phyloP scores from a whole-genome alignment of 1,140 invertebrate genomes.

The Hermetia illucens region DNA sequence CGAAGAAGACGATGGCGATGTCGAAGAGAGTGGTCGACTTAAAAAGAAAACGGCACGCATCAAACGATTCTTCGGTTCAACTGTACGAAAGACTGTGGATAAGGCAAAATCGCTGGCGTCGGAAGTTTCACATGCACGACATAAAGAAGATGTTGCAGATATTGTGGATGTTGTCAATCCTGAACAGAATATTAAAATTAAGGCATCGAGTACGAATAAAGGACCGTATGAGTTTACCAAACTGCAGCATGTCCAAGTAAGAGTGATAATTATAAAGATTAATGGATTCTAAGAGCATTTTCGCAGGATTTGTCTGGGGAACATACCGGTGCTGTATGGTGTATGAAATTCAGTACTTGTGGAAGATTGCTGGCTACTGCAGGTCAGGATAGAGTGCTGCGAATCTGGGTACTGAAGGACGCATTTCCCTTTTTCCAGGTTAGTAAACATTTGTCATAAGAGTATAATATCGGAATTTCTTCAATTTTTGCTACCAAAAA shows the following conservation, averaged over 20 bases:
- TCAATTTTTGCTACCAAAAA: too few relatives aligned
- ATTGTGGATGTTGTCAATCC: conserved; percentile 72
- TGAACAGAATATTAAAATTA: conserved; percentile 79
- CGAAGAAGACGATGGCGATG: conserved; percentile 35
- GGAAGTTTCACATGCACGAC: conserved; percentile 66
- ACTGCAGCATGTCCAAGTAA: conserved; percentile 42
- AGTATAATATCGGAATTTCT: too few relatives aligned
- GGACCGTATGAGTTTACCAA: conserved; percentile 85
- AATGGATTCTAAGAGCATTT: not conserved
- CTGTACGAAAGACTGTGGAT: conserved; percentile 75
- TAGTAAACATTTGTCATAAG: conserved; percentile 14
- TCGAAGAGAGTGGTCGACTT: conserved; percentile 28
- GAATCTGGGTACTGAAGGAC: conserved; percentile 87
- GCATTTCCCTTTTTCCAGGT: conserved; percentile 76
- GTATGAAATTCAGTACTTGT: conserved; percentile 95
- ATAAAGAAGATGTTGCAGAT: conserved; percentile 72
- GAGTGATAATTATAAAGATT: conserved; percentile 12
- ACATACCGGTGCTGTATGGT: conserved; percentile 90
- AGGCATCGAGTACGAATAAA: conserved; percentile 88
- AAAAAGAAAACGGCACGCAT: conserved; percentile 48
- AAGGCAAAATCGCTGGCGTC: conserved; percentile 84
- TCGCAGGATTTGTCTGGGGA: conserved; percentile 57
- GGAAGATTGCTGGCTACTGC: conserved; percentile 87
- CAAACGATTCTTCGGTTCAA: conserved; percentile 73
- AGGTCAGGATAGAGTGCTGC: conserved; percentile 83